A percentile compares a stretch with the other conserved stretches of the same genome.
Conservation (phyloP, 2,113 vertebrate genomes). For the Capricornis sumatraensis region DNA sequence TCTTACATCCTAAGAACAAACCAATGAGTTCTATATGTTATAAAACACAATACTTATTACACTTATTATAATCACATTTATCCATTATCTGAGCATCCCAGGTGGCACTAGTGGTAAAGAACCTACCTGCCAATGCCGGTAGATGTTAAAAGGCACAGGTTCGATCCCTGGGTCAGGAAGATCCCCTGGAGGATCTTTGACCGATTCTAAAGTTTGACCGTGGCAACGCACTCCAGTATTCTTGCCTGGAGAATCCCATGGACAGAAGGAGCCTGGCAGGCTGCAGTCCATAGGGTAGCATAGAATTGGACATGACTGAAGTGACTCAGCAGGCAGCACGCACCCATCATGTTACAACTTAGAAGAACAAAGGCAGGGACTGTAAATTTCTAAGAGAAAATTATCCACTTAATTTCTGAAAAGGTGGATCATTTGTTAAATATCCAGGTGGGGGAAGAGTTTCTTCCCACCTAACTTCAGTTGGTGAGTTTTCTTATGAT, state of each 20-base stretch:
- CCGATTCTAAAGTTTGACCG: too few species aligned
- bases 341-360: neutral
- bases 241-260: neutral
- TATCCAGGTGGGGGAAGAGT: neutral
- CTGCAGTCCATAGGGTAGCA: neutral
- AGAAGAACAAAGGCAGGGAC: neutral
- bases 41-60: neutral
- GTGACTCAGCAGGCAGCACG: rapidly evolving
- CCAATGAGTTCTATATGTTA: neutral
- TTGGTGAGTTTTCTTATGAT: neutral
- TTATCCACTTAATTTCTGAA: neutral
- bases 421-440: neutral
- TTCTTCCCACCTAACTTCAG: neutral
- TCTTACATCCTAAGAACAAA: neutral
- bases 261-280: neutral
- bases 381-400: neutral
- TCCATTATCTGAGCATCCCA: neutral
- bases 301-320: neutral
- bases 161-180: neutral
- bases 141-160: neutral
- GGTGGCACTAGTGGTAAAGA: neutral
- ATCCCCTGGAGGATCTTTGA: neutral
- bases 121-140: neutral
- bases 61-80: neutral
- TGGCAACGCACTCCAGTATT: neutral